A percentile compares a stretch with the other conserved stretches of the same genome.
These are phyloP conservation scores for Panurus biarmicus DNA, from an alignment of 2,113 vertebrate species.

Conservation along the genomic window DNA sequence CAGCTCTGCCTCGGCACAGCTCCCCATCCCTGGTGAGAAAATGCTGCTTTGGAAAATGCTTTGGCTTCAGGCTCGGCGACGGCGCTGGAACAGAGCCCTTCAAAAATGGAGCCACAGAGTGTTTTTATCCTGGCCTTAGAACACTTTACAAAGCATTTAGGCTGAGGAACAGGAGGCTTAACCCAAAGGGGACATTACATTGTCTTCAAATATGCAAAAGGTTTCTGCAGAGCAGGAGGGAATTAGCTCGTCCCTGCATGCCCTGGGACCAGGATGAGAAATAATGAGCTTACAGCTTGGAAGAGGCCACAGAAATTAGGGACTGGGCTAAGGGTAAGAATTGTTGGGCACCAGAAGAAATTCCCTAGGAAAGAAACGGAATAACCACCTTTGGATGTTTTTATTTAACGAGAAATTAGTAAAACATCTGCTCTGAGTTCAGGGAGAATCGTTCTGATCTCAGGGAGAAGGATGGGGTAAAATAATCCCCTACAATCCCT, in stretches of 20 bases:
- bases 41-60: not conserved
- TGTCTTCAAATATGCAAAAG: not conserved
- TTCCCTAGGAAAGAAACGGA: not conserved
- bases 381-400: not conserved
- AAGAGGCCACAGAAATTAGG: not conserved
- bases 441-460: not conserved
- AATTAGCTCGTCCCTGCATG: not conserved
- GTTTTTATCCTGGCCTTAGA: not conserved
- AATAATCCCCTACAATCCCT: not conserved
- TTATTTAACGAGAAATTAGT: not conserved
- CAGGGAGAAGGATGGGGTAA: not conserved
- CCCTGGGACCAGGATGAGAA: not conserved
- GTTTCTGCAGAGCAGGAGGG: not conserved
- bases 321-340: not conserved
- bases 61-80: not conserved
- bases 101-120: not conserved
- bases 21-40: not conserved
- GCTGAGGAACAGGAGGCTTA: not conserved
- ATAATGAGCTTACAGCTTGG: constrained; percentile 25
- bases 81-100: not conserved
- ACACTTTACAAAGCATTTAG: not conserved
- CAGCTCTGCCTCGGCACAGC: not conserved
- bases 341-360: not conserved
- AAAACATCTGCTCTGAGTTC: not conserved
- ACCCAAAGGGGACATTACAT: not conserved